phyloP scores from a whole-genome alignment of 1,140 invertebrate species.

The Parapsyche elsis region DNA sequence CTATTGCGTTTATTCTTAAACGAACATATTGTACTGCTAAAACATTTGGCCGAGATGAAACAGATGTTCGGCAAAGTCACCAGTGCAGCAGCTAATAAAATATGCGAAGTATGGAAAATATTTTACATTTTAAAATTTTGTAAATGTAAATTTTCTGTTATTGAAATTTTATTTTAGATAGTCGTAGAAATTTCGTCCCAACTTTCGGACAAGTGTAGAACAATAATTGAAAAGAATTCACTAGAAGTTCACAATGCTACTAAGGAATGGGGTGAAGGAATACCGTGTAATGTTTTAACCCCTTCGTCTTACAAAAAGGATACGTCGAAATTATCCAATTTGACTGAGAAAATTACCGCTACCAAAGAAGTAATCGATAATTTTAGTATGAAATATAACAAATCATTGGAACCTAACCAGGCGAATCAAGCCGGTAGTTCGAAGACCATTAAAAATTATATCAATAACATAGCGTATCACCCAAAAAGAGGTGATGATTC shows the following conservation, averaged over 20 bases:
- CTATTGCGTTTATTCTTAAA: slow-evolving; percentile 72
- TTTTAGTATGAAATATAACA: slow-evolving; percentile 66
- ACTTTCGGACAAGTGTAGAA: slow-evolving; percentile 64
- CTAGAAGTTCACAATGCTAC: slow-evolving; percentile 60
- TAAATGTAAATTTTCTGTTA: not conserved
- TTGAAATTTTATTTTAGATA: slow-evolving; percentile 62
- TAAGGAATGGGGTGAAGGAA: slow-evolving; percentile 65
- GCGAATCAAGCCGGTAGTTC: slow-evolving; percentile 20
- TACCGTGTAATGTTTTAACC: slow-evolving; percentile 60
- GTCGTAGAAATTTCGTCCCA: slow-evolving; percentile 63
- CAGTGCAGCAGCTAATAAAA: slow-evolving; percentile 64
- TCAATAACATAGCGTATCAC: not conserved
- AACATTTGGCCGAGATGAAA: slow-evolving; percentile 67
- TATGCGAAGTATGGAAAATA: slow-evolving; percentile 65
- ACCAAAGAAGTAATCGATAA: slow-evolving; percentile 61
- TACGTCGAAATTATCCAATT: slow-evolving; percentile 58
- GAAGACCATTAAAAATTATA: slow-evolving; percentile 33
- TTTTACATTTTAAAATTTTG: slow-evolving; percentile 29
- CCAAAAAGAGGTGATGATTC: not conserved
- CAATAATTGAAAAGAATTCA: slow-evolving; percentile 61
- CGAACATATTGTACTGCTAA: slow-evolving; percentile 69
- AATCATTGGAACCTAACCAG: slow-evolving; percentile 7
- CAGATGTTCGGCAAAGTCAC: slow-evolving; percentile 69
- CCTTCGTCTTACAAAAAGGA: slow-evolving; percentile 59
- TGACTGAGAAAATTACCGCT: slow-evolving; percentile 63